Conservation (phyloP, 2,888 invertebrate species). For the Amblyteles armatorius region DNA sequence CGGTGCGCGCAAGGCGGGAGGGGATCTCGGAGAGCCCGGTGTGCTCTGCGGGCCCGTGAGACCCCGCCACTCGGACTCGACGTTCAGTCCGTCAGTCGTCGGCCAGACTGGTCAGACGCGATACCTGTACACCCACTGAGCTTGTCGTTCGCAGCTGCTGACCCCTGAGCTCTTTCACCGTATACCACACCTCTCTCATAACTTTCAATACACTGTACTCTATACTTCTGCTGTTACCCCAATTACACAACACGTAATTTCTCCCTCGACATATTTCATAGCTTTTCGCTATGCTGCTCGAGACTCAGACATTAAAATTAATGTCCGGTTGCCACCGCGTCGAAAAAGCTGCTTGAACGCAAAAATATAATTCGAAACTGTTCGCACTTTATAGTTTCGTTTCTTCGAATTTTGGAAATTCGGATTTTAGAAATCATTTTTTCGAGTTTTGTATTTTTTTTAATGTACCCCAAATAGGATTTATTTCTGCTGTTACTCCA, state of each 20-base stretch:
- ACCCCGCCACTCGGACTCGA: conserved; percentile 25
- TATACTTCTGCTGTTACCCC: conserved; percentile 30
- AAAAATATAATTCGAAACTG: neutral
- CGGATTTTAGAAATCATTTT: neutral
- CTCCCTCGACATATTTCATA: conserved; percentile 9
- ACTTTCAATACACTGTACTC: conserved; percentile 25
- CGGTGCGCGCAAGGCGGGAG: conserved; percentile 54
- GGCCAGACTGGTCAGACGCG: conserved; percentile 56
- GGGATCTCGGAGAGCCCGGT: conserved; percentile 30
- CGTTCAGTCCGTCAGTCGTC: conserved; percentile 40
- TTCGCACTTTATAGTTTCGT: neutral
- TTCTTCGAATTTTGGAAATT: neutral
- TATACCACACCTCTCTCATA: conserved; percentile 24
- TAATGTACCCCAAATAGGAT: neutral
- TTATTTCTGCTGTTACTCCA: conserved; percentile 29
- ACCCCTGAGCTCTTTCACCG: conserved; percentile 25
- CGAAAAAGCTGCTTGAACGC: neutral
- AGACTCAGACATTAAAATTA: conserved; percentile 12
- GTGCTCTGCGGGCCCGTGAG: conserved; percentile 17
- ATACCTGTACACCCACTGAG: conserved; percentile 65
- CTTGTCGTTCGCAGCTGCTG: conserved; percentile 58
- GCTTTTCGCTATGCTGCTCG: conserved; percentile 7
- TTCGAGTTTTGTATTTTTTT: too few species aligned
- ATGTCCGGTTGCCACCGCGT: neutral
- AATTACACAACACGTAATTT: conserved; percentile 41